Conservation (phyloP, 2,888 invertebrate species). For the Stenichneumon culpator region DNA sequence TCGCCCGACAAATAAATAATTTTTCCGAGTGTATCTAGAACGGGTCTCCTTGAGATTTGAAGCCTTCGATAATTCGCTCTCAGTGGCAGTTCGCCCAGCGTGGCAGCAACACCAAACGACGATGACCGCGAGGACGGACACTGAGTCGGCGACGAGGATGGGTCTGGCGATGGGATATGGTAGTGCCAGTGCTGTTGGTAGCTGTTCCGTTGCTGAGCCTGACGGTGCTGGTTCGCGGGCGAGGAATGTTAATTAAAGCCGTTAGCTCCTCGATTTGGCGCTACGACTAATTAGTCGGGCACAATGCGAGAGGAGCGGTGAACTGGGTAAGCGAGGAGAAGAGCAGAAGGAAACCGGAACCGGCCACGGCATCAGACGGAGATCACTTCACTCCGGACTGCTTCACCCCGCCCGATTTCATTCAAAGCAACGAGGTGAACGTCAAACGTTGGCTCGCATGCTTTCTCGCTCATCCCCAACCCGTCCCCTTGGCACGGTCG, state of each 20-base stretch:
- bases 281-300: constrained; percentile 84
- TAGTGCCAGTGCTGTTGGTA: constrained; percentile 50
- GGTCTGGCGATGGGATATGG: constrained; percentile 47
- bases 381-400: constrained; percentile 81
- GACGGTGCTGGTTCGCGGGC: constrained; percentile 77
- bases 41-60: constrained; percentile 82
- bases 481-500: constrained; percentile 64
- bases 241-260: constrained; percentile 85
- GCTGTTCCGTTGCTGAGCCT: constrained; percentile 35
- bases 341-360: constrained; percentile 65
- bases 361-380: constrained; percentile 75
- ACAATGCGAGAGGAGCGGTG: constrained; percentile 79
- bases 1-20: no score
- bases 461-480: constrained; percentile 69
- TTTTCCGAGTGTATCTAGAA: not conserved
- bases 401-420: constrained; percentile 73
- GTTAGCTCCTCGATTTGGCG: constrained; percentile 84
- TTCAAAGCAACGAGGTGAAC: constrained; percentile 78
- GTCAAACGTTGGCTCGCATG: constrained; percentile 75
- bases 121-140: constrained; percentile 28
- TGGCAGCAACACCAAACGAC: constrained; percentile 17
- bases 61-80: constrained; percentile 82
- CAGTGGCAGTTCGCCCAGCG: constrained; percentile 54
- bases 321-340: constrained; percentile 43
- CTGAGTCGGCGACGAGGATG: constrained; percentile 45